Evolutionary conservation across 2,113 vertebrate genomes (phyloP).

Genomic region (Centropristis striata): DNA sequence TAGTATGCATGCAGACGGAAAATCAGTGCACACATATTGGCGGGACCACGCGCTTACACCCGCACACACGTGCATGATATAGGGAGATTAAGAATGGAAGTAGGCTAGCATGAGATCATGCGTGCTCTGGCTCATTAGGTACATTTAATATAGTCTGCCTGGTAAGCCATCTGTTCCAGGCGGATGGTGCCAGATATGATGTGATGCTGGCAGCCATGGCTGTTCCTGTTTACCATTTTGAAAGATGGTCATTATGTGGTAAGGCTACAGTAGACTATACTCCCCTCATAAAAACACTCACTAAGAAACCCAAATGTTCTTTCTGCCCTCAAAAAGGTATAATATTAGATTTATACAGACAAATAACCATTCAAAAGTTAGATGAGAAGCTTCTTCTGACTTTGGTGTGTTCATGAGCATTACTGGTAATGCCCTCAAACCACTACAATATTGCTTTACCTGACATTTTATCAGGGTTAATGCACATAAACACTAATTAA

Average conservation of each 20-base stretch:
- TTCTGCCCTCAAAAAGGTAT: not conserved
- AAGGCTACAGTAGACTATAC: conserved; percentile 29
- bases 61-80: conserved; percentile 49
- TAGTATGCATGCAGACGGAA: conserved; percentile 33
- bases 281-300: conserved; percentile 22
- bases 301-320: not conserved
- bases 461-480: no score
- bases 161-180: conserved; percentile 80
- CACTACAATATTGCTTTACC: no score
- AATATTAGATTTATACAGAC: not conserved
- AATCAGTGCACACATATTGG: conserved; percentile 33
- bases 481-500: no score
- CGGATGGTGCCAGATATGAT: conserved; percentile 76
- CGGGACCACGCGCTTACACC: conserved; percentile 15
- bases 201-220: conserved; percentile 68
- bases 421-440: no score
- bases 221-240: conserved; percentile 70
- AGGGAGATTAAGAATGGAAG: conserved; percentile 79
- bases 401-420: no score
- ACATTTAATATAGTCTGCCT: conserved; percentile 80
- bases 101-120: conserved; percentile 81
- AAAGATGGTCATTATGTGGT: conserved; percentile 47
- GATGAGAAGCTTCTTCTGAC: not conserved
- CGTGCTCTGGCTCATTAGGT: conserved; percentile 79
- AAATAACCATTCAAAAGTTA: not conserved